Evolutionary conservation across 2,797 vertebrate genomes (phyloP).

Genomic region (Prionace glauca): DNA sequence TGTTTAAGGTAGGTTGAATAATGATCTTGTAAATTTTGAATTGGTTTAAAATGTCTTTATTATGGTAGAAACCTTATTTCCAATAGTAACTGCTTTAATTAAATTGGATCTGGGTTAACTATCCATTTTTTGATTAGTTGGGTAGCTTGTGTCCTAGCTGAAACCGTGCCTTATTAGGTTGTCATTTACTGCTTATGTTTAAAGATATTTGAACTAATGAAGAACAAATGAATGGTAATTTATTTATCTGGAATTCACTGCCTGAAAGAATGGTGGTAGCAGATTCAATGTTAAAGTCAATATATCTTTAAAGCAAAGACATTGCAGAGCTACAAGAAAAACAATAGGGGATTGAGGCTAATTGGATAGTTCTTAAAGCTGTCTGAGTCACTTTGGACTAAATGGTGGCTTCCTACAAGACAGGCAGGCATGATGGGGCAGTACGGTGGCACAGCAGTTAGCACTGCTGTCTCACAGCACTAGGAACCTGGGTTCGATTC

Average conservation of each 20-base stretch:
- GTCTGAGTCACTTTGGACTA: background rate
- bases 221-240: background rate
- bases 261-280: background rate
- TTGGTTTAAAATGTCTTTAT: too few species aligned
- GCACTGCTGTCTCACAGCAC: too few species aligned
- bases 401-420: background rate
- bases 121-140: background rate
- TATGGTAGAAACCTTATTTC: background rate
- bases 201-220: background rate
- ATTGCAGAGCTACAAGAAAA: background rate
- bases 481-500: too few species aligned
- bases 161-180: background rate
- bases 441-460: too few species aligned
- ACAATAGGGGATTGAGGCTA: background rate
- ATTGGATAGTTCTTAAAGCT: background rate
- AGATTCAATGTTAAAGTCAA: background rate
- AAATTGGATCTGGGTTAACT: background rate
- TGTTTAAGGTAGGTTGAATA: too few species aligned
- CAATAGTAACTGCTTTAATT: background rate
- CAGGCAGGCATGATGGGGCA: background rate
- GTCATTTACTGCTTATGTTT: background rate
- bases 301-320: background rate
- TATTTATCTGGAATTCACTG: background rate
- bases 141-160: too few species aligned
- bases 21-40: too few species aligned